phyloP scores from a whole-genome alignment of 2,113 vertebrate genomes.

The Propithecus coquereli region DNA sequence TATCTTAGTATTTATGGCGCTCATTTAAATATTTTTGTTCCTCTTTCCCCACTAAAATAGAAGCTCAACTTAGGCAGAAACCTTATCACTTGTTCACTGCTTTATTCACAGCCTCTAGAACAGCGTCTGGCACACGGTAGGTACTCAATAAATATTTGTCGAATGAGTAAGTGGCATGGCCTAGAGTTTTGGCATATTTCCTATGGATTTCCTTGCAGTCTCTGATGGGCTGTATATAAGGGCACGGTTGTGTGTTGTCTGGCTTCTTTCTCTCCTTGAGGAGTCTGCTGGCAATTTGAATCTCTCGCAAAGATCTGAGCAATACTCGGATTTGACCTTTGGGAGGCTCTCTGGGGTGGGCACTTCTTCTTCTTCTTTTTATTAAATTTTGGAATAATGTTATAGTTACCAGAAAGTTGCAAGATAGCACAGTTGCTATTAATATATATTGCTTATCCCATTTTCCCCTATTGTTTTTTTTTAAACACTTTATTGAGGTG shows the following conservation, averaged over 20 bases:
- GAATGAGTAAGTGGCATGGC: background rate
- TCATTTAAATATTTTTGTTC: background rate
- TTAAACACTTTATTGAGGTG: background rate
- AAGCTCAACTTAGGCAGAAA: background rate
- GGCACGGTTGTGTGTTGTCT: background rate
- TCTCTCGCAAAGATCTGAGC: background rate
- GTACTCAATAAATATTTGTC: slow-evolving; percentile 5
- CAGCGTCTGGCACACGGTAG: background rate
- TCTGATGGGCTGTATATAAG: background rate
- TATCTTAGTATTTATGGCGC: background rate
- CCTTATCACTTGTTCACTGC: background rate
- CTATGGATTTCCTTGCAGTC: background rate
- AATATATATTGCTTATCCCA: background rate
- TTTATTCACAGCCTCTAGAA: background rate
- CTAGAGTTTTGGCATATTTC: background rate
- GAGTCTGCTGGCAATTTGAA: background rate
- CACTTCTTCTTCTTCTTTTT: background rate
- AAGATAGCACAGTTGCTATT: background rate
- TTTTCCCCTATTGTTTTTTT: background rate
- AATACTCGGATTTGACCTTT: background rate
- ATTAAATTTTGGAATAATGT: background rate
- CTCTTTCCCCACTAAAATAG: background rate
- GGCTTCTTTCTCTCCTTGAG: background rate
- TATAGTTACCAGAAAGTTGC: background rate
- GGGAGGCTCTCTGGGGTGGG: background rate